These are phyloP conservation scores for Sebastes minor DNA, from an alignment of 2,797 vertebrate genomes.

Conservation along the genomic window DNA sequence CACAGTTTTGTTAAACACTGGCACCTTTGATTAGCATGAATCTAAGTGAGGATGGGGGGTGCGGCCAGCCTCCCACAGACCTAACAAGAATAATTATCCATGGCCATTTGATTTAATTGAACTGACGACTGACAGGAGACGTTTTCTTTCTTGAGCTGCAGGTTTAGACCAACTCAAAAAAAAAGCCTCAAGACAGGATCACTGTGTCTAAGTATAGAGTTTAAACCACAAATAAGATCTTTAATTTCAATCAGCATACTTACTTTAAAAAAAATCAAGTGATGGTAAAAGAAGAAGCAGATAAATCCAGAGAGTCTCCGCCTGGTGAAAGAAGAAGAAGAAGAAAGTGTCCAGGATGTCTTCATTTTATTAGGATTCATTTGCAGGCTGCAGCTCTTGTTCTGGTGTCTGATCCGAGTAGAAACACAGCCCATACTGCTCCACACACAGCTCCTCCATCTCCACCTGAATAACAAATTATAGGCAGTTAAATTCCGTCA, in stretches of 20 bases:
- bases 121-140: conserved; percentile 48
- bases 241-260: conserved; percentile 28
- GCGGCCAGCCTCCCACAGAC: conserved; percentile 46
- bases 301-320: conserved; percentile 54
- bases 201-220: not conserved
- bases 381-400: conserved; percentile 51
- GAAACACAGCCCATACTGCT: conserved; percentile 47
- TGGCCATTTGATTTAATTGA: conserved; percentile 63
- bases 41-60: conserved; percentile 43
- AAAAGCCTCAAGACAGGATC: not conserved
- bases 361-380: conserved; percentile 56
- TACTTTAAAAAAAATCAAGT: conserved; percentile 62
- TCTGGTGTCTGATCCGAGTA: conserved; percentile 59
- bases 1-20: conserved; percentile 42
- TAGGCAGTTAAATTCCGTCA: conserved; percentile 75
- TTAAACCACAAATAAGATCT: not conserved
- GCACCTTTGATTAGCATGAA: conserved; percentile 51
- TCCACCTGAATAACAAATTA: conserved; percentile 77
- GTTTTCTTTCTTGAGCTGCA: conserved; percentile 28
- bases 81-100: conserved; percentile 57
- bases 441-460: conserved; percentile 67
- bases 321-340: conserved; percentile 24
- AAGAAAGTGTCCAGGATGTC: conserved; percentile 46
- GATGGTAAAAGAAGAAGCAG: conserved; percentile 42
- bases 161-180: conserved; percentile 10